Percentiles rank a stretch among this genome's conserved stretches.
Conservation (phyloP, 1,140 invertebrate species). For the Batillaria attramentaria region DNA sequence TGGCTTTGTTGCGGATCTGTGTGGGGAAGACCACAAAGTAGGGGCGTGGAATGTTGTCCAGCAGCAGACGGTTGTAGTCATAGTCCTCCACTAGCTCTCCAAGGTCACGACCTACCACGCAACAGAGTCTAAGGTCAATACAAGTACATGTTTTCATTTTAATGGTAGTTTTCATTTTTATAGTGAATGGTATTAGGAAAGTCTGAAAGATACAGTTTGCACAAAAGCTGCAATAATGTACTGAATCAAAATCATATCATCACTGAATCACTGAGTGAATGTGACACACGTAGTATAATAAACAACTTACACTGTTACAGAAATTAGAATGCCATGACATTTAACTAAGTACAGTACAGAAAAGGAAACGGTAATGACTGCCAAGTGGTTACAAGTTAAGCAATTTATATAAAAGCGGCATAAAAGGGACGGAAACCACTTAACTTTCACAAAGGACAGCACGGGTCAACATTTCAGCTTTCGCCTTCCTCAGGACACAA, state of each 20-base stretch:
- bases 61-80: conserved; percentile 52
- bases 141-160: neutral
- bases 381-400: too few relatives aligned
- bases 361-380: too few relatives aligned
- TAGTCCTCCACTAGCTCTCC: conserved; percentile 40
- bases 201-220: neutral
- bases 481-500: too few relatives aligned
- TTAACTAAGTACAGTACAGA: too few relatives aligned
- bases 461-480: too few relatives aligned
- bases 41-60: conserved; percentile 48
- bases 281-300: too few relatives aligned
- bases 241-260: neutral
- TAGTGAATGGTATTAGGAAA: neutral
- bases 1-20: conserved; percentile 48
- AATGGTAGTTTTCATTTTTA: neutral
- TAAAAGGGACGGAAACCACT: too few relatives aligned
- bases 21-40: conserved; percentile 53
- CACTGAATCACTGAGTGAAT: neutral
- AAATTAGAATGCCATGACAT: too few relatives aligned
- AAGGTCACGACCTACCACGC: conserved; percentile 35
- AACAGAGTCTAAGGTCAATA: neutral
- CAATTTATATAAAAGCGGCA: too few relatives aligned
- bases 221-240: neutral
- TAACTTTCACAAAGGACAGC: too few relatives aligned
- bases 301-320: too few relatives aligned